Evolutionary conservation across 2,888 invertebrate genomes (phyloP), one percentile per base, ranked within the genome.

Genomic region (Clitarchus hookeri): DNA sequence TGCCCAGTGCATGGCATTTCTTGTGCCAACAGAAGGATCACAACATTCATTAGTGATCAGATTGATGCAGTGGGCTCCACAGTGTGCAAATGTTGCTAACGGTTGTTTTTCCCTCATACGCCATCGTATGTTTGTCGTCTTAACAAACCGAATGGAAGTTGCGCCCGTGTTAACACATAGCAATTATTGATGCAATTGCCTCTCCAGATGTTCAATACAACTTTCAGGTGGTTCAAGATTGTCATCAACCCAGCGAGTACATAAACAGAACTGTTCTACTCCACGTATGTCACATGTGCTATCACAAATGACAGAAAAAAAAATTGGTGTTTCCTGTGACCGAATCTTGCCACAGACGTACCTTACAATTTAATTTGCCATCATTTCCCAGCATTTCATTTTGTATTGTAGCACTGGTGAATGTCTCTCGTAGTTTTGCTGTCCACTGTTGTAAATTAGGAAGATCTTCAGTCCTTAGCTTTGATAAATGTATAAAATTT

Each of bases 301-400:
- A 65, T 65, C 65, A 19, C 19, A 65, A 65, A 65, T 16, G 16
- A 65, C 16, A 65, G 13, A n/a, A n/a, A n/a, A 65, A 65, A 65
- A 65, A 65, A 65, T 65, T 65, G 65, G 65, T 65, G 65, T 65
- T 65, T 65, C 65, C 65, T 65, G 65, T 65, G 65, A 65, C 23
- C 65, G 65, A 65, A 65, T 65, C 65, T 65, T 65, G 65, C 16
- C 6, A 65, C 65, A 65, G 16, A 65, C 16, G 16, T 19, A 65
- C 23, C 65, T 65, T 65, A 65, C 65, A n/a, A n/a, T n/a, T 65
- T 65, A 8, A 65, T 19, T 65, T 65, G 65, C 65, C 65, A 65
- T 65, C 65, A 65, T 23, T 65, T 65, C n/a, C 65, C 65, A 65
- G 65, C 8, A 48, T 65, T 65, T 65, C 65, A 65, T 65, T 65